These are phyloP conservation scores for Oncopodura yosiiana DNA, from an alignment of 1,140 invertebrate species.

Conservation along the genomic window DNA sequence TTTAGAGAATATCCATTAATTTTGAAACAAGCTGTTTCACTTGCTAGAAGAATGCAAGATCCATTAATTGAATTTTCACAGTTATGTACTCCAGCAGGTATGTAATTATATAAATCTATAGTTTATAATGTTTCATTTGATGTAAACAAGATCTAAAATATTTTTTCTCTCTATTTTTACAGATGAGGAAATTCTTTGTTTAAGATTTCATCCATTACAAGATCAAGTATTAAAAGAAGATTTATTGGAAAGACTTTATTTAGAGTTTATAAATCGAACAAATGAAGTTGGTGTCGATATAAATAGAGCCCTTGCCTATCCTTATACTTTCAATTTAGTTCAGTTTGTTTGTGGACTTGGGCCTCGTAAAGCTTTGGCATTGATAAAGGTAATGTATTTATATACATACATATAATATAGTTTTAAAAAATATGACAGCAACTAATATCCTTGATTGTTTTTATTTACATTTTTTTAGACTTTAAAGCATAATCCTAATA, in stretches of 20 bases:
- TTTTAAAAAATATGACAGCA: conserved; percentile 49
- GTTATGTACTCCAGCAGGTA: conserved; percentile 46
- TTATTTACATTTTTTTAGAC: conserved; percentile 46
- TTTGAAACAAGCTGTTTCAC: conserved; percentile 64
- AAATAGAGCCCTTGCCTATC: conserved; percentile 78
- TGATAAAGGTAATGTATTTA: conserved; percentile 75
- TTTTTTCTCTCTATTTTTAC: too few relatives aligned
- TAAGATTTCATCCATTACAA: conserved; percentile 54
- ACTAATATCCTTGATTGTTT: too few relatives aligned
- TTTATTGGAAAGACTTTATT: conserved; percentile 67
- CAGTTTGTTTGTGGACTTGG: conserved; percentile 98
- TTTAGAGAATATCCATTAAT: conserved; percentile 39
- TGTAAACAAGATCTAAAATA: too few relatives aligned
- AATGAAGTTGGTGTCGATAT: conserved; percentile 99
- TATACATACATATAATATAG: conserved; percentile 54
- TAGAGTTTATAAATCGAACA: conserved; percentile 85
- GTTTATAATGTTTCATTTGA: too few relatives aligned
- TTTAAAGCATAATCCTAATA: conserved; percentile 85
- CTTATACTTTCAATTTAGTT: conserved; percentile 77
- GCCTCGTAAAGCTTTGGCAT: conserved; percentile 80
- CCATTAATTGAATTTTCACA: conserved; percentile 92
- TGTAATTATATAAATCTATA: too few relatives aligned
- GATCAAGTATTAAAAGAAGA: conserved; percentile 78
- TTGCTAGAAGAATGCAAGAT: conserved; percentile 87
- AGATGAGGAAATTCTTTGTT: conserved; percentile 52